phyloP scores from a whole-genome alignment of 1,140 invertebrate genomes.

The Steinernema khuongi region DNA sequence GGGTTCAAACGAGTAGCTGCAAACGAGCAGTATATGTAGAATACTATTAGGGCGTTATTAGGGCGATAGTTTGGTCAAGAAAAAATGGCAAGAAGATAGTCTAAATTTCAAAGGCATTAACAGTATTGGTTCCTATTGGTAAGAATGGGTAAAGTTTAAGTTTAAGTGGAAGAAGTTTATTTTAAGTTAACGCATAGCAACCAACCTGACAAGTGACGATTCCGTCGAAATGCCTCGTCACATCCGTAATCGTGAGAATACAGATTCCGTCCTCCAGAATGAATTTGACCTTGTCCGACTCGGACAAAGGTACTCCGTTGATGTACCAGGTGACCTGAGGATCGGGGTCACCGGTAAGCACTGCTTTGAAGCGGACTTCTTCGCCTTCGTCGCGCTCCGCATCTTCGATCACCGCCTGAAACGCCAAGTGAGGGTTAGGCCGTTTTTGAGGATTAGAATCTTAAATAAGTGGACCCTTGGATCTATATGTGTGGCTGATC shows the following conservation, averaged over 20 bases:
- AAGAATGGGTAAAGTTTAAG: too few relatives aligned
- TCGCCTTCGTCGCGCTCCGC: constrained; percentile 59
- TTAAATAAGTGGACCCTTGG: too few relatives aligned
- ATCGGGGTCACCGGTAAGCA: constrained; percentile 73
- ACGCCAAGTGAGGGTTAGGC: background rate
- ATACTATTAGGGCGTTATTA: too few relatives aligned
- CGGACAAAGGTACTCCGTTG: constrained; percentile 60
- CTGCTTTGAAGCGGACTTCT: constrained; percentile 56
- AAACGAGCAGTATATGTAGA: too few relatives aligned
- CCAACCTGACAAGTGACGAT: constrained; percentile 56
- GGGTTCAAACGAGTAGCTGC: too few relatives aligned
- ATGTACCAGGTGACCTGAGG: constrained; percentile 66
- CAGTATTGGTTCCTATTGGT: background rate
- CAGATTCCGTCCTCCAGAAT: constrained; percentile 58
- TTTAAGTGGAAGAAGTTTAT: too few relatives aligned
- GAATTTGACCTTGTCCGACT: constrained; percentile 52
- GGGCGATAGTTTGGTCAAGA: too few relatives aligned
- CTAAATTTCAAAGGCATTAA: too few relatives aligned
- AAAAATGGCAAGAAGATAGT: too few relatives aligned
- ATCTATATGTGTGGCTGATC: too few relatives aligned
- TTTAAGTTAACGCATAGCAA: too few relatives aligned
- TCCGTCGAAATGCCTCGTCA: constrained; percentile 56
- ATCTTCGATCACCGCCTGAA: constrained; percentile 53
- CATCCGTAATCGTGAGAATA: constrained; percentile 57
- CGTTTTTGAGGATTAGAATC: background rate